These are phyloP conservation scores for Eolophus roseicapilla DNA, from an alignment of 2,113 vertebrate genomes.

Conservation along the genomic window DNA sequence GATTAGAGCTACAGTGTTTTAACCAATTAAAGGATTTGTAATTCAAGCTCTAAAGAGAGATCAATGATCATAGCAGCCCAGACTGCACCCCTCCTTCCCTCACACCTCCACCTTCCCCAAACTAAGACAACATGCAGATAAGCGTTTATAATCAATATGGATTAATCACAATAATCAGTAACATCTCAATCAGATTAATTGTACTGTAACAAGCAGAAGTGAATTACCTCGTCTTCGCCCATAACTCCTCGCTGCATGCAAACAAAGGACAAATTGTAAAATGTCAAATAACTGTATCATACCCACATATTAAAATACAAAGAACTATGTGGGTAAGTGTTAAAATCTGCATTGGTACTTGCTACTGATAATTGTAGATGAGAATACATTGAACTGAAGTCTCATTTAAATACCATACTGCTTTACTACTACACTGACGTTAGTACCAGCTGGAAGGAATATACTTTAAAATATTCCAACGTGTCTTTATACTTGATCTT, in stretches of 20 bases:
- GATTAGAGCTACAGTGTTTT: slow-evolving; percentile 47
- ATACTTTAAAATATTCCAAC: not conserved
- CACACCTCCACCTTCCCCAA: not conserved
- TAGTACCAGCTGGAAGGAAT: not conserved
- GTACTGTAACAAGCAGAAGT: slow-evolving; percentile 77
- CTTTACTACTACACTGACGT: not conserved
- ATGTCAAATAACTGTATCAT: slow-evolving; percentile 68
- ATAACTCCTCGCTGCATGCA: slow-evolving; percentile 99
- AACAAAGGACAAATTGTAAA: slow-evolving; percentile 88
- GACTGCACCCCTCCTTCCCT: not conserved
- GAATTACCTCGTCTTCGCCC: slow-evolving; percentile 99
- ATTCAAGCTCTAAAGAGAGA: slow-evolving; percentile 4
- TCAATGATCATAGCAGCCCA: not conserved
- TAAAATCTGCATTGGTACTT: not conserved
- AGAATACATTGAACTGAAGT: not conserved
- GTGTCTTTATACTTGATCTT: not conserved
- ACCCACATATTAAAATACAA: slow-evolving; percentile 64
- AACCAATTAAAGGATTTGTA: slow-evolving; percentile 42
- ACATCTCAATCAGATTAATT: slow-evolving; percentile 69
- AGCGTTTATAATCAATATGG: slow-evolving; percentile 24
- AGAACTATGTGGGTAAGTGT: slow-evolving; percentile 56
- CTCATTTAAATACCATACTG: not conserved
- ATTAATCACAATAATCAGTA: slow-evolving; percentile 68
- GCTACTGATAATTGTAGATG: not conserved
- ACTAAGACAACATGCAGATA: slow-evolving; percentile 40